Conservation (phyloP, 2,888 invertebrate genomes). For the Drosophila nr. medialis region DNA sequence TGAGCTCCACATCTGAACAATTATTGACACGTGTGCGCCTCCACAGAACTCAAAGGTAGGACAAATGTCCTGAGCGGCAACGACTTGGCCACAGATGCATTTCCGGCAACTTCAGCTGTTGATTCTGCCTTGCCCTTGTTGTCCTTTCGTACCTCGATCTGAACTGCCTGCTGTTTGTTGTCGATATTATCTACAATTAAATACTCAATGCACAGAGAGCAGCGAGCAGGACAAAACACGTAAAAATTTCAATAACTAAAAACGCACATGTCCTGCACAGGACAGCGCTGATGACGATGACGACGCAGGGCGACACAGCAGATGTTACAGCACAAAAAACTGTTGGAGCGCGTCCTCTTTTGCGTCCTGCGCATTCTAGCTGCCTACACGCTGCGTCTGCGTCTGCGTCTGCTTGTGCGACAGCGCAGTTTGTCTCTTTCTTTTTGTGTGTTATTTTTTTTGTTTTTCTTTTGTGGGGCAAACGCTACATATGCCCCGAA, state of each 20-base stretch:
- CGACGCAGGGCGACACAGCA: slow-evolving; percentile 29
- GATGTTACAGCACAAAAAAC: slow-evolving; percentile 59
- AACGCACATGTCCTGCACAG: slow-evolving; percentile 75
- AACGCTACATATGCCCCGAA: slow-evolving; percentile 67
- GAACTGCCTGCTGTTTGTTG: slow-evolving; percentile 55
- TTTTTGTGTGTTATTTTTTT: slow-evolving; percentile 10
- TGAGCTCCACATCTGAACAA: slow-evolving; percentile 64
- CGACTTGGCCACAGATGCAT: slow-evolving; percentile 65
- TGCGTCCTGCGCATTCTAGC: slow-evolving; percentile 40
- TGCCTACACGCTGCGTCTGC: slow-evolving; percentile 56
- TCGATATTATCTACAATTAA: slow-evolving; percentile 82
- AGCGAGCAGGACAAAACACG: slow-evolving; percentile 69
- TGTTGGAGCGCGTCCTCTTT: slow-evolving; percentile 73
- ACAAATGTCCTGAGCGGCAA: slow-evolving; percentile 24
- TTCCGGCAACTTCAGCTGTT: slow-evolving; percentile 76
- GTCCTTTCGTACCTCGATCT: slow-evolving; percentile 17
- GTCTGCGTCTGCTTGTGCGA: slow-evolving; percentile 26
- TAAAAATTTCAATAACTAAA: slow-evolving; percentile 81
- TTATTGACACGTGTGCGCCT: slow-evolving; percentile 77
- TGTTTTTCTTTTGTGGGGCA: slow-evolving; percentile 44
- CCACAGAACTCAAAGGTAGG: slow-evolving; percentile 41
- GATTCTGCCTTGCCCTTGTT: slow-evolving; percentile 32
- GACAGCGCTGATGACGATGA: slow-evolving; percentile 15
- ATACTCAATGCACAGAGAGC: slow-evolving; percentile 78
- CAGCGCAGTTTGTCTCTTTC: slow-evolving; percentile 16